A percentile compares a stretch with the other conserved stretches of the same genome.
Conservation (phyloP, 2,113 vertebrate genomes). For the Heterotis niloticus region DNA sequence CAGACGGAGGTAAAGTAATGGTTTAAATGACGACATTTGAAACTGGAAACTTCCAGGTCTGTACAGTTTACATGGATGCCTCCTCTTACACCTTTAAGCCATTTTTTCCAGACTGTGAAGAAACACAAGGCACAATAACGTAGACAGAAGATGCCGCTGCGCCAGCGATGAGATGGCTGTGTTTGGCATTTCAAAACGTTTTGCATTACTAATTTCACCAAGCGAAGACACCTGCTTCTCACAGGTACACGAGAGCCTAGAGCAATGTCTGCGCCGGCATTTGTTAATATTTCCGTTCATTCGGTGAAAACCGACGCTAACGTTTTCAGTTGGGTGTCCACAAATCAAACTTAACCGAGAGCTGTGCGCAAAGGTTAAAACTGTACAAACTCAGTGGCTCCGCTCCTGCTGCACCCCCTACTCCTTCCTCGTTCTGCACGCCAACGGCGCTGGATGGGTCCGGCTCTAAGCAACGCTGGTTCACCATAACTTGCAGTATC, state of each 20-base stretch:
- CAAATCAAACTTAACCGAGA: not conserved
- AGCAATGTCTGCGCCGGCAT: not conserved
- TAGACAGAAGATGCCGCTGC: too few species aligned
- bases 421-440: not conserved
- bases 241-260: not conserved
- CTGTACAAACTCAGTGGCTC: not conserved
- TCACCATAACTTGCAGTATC: not conserved
- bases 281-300: constrained; percentile 14
- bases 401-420: not conserved
- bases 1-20: too few species aligned
- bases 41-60: too few species aligned
- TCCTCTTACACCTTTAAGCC: too few species aligned
- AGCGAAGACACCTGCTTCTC: not conserved
- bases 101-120: too few species aligned
- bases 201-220: not conserved
- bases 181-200: too few species aligned
- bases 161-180: not conserved
- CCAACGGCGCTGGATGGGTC: not conserved
- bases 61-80: too few species aligned
- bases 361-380: not conserved
- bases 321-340: constrained; percentile 11
- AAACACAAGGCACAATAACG: too few species aligned
- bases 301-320: not conserved
- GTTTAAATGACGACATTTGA: too few species aligned
- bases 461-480: not conserved